Percentiles rank a stretch among this genome's conserved stretches.
Conservation (phyloP, 2,888 invertebrate species). For the Epinotia bilunana region DNA sequence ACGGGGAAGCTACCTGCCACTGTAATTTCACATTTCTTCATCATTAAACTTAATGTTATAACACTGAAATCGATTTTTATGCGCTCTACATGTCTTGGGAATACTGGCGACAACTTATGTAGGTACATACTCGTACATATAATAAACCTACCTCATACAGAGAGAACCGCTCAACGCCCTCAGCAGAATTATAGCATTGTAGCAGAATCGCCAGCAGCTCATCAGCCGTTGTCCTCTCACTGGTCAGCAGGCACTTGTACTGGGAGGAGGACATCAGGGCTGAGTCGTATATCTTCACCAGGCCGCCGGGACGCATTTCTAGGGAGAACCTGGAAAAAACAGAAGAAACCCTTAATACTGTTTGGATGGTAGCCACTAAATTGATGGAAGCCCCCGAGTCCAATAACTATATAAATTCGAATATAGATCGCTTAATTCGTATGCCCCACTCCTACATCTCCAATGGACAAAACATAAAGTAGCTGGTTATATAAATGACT, state of each 20-base stretch:
- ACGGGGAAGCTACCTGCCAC: no score
- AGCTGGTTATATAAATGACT: no score
- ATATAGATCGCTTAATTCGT: no score
- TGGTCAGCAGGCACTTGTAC: slow-evolving; percentile 95
- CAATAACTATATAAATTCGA: no score
- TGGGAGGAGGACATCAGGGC: slow-evolving; percentile 95
- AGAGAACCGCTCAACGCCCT: slow-evolving; percentile 94
- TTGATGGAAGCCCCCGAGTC: not conserved
- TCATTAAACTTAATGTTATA: no score
- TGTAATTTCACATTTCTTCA: no score
- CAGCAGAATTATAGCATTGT: slow-evolving; percentile 92
- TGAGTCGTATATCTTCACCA: slow-evolving; percentile 96
- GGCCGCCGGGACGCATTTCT: slow-evolving; percentile 94
- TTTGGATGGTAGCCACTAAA: not conserved
- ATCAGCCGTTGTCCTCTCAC: slow-evolving; percentile 94
- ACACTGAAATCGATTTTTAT: no score
- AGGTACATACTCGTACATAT: no score
- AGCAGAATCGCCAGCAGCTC: slow-evolving; percentile 93
- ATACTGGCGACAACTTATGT: no score
- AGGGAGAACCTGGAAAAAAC: slow-evolving; percentile 89
- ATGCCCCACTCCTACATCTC: no score
- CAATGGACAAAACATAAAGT: no score
- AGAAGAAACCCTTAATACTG: slow-evolving; percentile 31
- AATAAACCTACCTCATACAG: slow-evolving; percentile 89
- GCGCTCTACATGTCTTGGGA: no score